Evolutionary conservation across 2,113 vertebrate genomes (phyloP), one percentile per base, ranked within the genome.

Genomic region (Pangasianodon hypophthalmus): DNA sequence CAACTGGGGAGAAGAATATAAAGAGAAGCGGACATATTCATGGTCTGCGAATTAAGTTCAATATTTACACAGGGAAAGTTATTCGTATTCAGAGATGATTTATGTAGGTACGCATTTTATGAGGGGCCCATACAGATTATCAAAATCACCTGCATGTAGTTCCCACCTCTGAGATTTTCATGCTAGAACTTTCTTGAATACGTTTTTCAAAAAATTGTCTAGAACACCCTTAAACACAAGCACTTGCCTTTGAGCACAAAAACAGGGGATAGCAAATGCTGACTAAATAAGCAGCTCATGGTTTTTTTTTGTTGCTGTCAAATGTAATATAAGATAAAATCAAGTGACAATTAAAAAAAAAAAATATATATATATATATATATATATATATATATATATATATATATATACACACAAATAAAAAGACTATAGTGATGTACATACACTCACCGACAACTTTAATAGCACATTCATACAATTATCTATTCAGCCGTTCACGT

Each of bases 1-100:
- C 62, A 67, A 84, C 46, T 87, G 41, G 50, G 88, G 69, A 73
- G 69, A 84, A 84, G 60, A 82, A 86, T 11, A 80, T 54, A 75
- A 91, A 81, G 48, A 69, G 46, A 52, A 50, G 24, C 6, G 19
- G 89, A 80, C n/a, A 24, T 71, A 44, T 82, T 85, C 44, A 2
- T 3, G 50, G 44, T 29, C 44, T 29, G 11, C 4, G 11, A 80
- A 80, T 50, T 52, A 50, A 18, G 11, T 80, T n/a, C 24, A 6
- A 5, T 79, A 73, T 73, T 18, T 41, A 41, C 6, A 5, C 18
- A 19, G 6, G 69, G 46, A n/a, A 80, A 52, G 77, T 37, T 37
- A 37, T 37, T 37, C 1, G 37, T 37, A 37, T 37, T 37, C 37
- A 37, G 37, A 37, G 37, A 37, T 37, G 37, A 37, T 37, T 37